Conservation (phyloP, 2,888 invertebrate genomes). For the Macrosiphum euphorbiae region DNA sequence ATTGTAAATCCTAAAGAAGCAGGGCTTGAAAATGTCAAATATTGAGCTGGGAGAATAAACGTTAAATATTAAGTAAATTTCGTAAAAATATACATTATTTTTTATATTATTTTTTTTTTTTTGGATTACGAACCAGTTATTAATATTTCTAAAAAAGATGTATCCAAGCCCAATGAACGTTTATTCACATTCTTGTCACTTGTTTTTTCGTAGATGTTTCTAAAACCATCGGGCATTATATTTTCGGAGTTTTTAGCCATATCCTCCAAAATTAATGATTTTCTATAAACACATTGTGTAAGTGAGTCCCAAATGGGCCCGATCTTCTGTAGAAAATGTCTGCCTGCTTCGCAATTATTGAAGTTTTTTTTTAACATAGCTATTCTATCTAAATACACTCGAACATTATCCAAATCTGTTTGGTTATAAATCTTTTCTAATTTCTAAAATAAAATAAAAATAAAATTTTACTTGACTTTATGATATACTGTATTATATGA, state of each 20-base stretch:
- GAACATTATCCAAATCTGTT: background rate
- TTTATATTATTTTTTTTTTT: no score
- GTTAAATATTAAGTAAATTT: background rate
- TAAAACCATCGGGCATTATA: background rate
- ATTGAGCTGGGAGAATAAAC: background rate
- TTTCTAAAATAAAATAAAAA: conserved; percentile 8
- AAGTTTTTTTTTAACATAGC: conserved; percentile 29
- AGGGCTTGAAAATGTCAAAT: background rate
- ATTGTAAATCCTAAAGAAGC: background rate
- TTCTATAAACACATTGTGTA: conserved; percentile 29
- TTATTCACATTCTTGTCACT: background rate
- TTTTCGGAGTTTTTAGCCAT: background rate
- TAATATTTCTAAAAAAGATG: background rate
- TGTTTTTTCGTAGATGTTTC: background rate
- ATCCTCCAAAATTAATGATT: background rate
- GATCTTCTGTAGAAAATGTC: conserved; percentile 11
- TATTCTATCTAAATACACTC: conserved; percentile 28
- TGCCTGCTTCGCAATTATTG: conserved; percentile 5
- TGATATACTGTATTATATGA: background rate
- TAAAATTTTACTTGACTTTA: background rate
- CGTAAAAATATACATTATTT: background rate
- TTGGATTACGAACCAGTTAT: conserved; percentile 18
- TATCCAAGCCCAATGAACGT: background rate
- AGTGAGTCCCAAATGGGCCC: conserved; percentile 33
- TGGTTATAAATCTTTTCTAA: background rate